Evolutionary conservation across 2,888 invertebrate species (phyloP).

Genomic region (Hemaris fuciformis): DNA sequence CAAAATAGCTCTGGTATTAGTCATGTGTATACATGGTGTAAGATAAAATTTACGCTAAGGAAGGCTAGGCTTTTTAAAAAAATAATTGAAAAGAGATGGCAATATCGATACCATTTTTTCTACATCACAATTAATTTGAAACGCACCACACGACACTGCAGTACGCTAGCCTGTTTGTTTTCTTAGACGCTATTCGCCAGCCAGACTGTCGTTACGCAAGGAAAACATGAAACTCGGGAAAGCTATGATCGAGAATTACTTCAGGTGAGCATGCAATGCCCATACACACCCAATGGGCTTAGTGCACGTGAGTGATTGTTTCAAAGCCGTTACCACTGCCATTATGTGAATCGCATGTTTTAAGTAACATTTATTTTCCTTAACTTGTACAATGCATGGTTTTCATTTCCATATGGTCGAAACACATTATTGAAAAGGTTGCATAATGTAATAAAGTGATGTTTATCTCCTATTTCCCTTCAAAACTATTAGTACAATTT

Average conservation of each 20-base stretch:
- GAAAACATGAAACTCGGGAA: slow-evolving; percentile 89
- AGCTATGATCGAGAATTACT: slow-evolving; percentile 89
- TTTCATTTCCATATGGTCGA: not conserved
- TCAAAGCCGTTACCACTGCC: not conserved
- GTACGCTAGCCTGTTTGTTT: slow-evolving; percentile 73
- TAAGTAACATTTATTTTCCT: not conserved
- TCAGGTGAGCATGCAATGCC: slow-evolving; percentile 83
- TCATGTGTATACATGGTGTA: too few species aligned
- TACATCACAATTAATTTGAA: slow-evolving; percentile 2
- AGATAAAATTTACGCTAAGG: too few species aligned
- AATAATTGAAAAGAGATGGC: slow-evolving; percentile 13
- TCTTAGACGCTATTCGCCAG: slow-evolving; percentile 92
- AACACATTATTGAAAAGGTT: too few species aligned
- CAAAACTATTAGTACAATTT: too few species aligned
- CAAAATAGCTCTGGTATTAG: too few species aligned
- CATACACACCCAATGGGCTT: slow-evolving; percentile 9
- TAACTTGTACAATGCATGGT: slow-evolving; percentile 5
- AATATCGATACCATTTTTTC: slow-evolving; percentile 1
- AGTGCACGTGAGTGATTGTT: slow-evolving; percentile 1
- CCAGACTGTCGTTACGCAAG: slow-evolving; percentile 90
- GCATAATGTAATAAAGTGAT: too few species aligned
- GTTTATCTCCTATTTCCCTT: too few species aligned
- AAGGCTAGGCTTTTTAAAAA: not conserved
- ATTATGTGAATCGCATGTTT: not conserved
- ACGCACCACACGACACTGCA: slow-evolving; percentile 28